Evolutionary conservation across 2,797 vertebrate genomes (phyloP), one percentile per base, ranked within the genome.

Genomic region (Cossypha dichroa): DNA sequence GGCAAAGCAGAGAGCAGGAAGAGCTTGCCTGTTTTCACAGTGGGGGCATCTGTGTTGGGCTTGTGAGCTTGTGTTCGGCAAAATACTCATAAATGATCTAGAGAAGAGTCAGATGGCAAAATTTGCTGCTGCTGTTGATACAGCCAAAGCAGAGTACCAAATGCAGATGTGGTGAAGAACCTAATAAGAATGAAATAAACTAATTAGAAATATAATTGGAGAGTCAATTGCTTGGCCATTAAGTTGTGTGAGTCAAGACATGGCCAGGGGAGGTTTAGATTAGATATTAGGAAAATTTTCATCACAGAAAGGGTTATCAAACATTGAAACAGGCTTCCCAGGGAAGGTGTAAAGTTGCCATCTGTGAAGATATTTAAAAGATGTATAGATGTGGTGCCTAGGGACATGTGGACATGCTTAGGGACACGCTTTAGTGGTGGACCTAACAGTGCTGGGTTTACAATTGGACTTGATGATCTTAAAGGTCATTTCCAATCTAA

Each of bases 181-280:
- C 31, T 68, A 34, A 10, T 21, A 45, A 29, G 23, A 64, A 75
- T 29, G 8, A 63, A 88, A 59, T 22, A 51, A 64, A 90, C 38
- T 68, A 33, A 43, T 73, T 40, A 43, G 38, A 88, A 78, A 40
- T 75, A 19, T 8, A 72, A 11, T 29, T 51, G 28, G 62, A 63
- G 43, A 22, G 14, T 70, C 60, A 74, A 0, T 74, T 1, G 0
- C 38, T 80, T 74, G 59, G 4, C 23, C 0, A 0, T 67, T 77
- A 49, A 60, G 13, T 52, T 56, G 11, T 82, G 38, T 40, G 34
- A 59, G 49, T 79, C 36, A 66, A 76, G 40, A 38, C 19, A 11
- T 26, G 31, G 28, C 22, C 2, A 11, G 11, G 7, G 11, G 26
- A 36, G 3, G 10, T 54, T 84, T 62, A 58, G 56, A 12, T 38